Evolutionary conservation across 2,113 vertebrate genomes (phyloP).

Genomic region (Danionella cerebrum): DNA sequence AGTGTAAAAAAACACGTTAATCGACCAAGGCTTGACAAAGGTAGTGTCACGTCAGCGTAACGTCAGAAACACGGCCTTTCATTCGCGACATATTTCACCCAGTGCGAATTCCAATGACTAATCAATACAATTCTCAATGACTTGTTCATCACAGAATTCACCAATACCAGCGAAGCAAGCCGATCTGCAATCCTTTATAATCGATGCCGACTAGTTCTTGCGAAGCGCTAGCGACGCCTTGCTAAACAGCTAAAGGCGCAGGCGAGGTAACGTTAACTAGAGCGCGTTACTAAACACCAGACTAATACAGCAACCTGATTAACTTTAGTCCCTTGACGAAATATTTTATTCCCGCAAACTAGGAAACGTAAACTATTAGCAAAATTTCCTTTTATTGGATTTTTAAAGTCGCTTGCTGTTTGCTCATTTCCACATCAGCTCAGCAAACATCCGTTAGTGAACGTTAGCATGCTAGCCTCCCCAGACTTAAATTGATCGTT

Average conservation of each 20-base stretch:
- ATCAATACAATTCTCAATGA: too few species aligned
- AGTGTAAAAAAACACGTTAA: too few species aligned
- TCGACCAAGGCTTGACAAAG: too few species aligned
- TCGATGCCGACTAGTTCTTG: not conserved
- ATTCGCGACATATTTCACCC: too few species aligned
- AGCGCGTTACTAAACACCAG: not conserved
- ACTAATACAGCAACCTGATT: not conserved
- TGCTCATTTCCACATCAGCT: constrained; percentile 4
- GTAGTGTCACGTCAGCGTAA: not conserved
- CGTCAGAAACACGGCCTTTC: not conserved
- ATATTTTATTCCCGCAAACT: not conserved
- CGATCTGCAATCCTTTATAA: too few species aligned
- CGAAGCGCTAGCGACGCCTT: not conserved
- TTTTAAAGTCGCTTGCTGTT: not conserved
- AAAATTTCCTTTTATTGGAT: too few species aligned
- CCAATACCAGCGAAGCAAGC: too few species aligned
- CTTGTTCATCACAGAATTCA: too few species aligned
- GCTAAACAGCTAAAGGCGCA: constrained; percentile 14
- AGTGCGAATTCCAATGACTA: too few species aligned
- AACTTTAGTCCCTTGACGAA: not conserved
- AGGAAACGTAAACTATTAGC: too few species aligned
- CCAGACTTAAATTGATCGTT: not conserved
- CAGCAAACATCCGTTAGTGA: constrained; percentile 23
- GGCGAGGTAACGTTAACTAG: constrained; percentile 3
- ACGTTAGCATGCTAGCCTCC: constrained; percentile 18